phyloP scores from a whole-genome alignment of 2,888 invertebrate genomes.

The Metallyticus violacea region DNA sequence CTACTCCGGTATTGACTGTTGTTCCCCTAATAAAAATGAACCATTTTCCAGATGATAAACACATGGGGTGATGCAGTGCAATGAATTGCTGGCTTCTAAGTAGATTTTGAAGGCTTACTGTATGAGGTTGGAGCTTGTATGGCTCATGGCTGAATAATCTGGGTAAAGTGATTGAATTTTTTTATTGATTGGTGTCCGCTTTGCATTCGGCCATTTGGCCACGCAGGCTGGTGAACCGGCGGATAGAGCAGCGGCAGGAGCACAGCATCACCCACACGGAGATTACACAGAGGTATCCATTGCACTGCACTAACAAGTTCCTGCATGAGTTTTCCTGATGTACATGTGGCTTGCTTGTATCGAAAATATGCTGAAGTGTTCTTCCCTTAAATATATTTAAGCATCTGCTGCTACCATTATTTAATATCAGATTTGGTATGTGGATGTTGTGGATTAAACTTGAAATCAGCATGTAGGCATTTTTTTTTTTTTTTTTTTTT shows the following conservation, averaged over 20 bases:
- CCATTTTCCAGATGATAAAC: slow-evolving; percentile 6
- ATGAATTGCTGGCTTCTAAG: slow-evolving; percentile 16
- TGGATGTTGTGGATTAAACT: neutral
- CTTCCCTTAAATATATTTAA: neutral
- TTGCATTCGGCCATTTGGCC: slow-evolving; percentile 29
- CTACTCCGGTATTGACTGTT: neutral
- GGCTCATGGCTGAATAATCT: slow-evolving; percentile 15
- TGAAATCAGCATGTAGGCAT: neutral
- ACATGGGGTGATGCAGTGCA: slow-evolving; percentile 18
- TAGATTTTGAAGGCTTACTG: slow-evolving; percentile 19
- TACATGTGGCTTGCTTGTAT: neutral
- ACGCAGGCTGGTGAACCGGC: slow-evolving; percentile 63
- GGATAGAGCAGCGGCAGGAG: slow-evolving; percentile 65
- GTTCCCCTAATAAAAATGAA: neutral
- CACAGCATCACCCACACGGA: slow-evolving; percentile 66
- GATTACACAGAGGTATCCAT: slow-evolving; percentile 59
- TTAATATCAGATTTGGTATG: neutral
- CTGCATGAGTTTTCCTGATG: slow-evolving; percentile 11
- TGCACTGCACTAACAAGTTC: slow-evolving; percentile 7
- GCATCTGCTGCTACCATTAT: neutral
- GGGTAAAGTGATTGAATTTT: slow-evolving; percentile 8
- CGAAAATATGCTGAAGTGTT: neutral
- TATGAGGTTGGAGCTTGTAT: slow-evolving; percentile 13
- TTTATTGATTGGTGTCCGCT: slow-evolving; percentile 25
- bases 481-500: no score